Base-by-base conservation (phyloP, 30 jellyfish, hydroid and myxozoan genomes). In the Pseudorhiza aurosa region DNA sequence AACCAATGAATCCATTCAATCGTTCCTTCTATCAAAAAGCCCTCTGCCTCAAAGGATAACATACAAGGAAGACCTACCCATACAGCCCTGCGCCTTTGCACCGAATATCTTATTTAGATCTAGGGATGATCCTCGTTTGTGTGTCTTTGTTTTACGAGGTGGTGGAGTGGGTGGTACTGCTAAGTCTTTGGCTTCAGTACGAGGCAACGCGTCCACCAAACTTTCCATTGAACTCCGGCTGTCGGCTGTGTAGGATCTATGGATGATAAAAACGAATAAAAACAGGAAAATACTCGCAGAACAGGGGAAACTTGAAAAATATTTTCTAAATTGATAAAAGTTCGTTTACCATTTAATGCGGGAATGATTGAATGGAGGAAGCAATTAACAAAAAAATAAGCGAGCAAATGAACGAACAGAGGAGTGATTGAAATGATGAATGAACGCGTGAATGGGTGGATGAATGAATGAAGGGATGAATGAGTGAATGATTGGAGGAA, bases 81-180 rank as follows among this genome's bases (percentile, higher is more conserved):
- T 30, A 28, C 26, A 35, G 53, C 37, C 87, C 14, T 56, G 87
- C 7, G 83, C 72, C 33, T 67, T 86, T 43, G 77, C 37, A 25
- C 87, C 87, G 46, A 93, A 93, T 56, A 93, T 65, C 60, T 93
- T 96, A 59, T 87, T 93, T 46, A 93, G 40, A 58, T 93, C 99
- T 10, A 93, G 80, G 7, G 99, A 93, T 1, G 97, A 83, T 6
- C 97, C 96, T 46, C 99, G 62, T 11, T 72, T 90, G 70, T 93
- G 99, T 24, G 90, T 71, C 87, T 77, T 87, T 37, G 71, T 82
- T 21, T 75, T 47, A 11, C 95, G 95, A n/a, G 99, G 99, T 8
- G 98, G 98, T 25, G 96, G 96, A 29, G 96, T 87, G 28, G 99
- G 99, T 21, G 99, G 99, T 19, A 68, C 57, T 14, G 78, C 91